These are phyloP conservation scores for Hydrotaea diabolus DNA, from an alignment of 2,888 invertebrate species.

Conservation along the genomic window DNA sequence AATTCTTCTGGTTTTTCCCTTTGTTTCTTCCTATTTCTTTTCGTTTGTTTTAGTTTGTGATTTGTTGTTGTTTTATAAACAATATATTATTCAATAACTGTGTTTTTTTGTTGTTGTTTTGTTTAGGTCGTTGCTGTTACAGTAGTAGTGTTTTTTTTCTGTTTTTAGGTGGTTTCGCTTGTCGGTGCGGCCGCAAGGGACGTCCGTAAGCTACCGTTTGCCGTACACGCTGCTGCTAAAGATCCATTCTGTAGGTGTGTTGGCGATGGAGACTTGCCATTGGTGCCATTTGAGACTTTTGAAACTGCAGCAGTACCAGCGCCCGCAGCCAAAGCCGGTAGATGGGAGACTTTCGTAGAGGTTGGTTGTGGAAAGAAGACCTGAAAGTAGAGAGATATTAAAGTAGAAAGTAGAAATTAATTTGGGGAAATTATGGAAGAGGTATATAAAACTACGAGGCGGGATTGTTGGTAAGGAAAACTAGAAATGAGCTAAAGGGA, in stretches of 20 bases:
- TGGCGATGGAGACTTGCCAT: slow-evolving; percentile 20
- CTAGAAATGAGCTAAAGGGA: no score
- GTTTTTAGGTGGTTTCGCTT: slow-evolving; percentile 46
- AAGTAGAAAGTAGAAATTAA: no score
- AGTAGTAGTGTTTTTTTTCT: no score
- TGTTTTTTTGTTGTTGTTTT: slow-evolving; percentile 7
- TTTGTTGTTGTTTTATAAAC: slow-evolving; percentile 24
- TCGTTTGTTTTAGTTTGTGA: background rate
- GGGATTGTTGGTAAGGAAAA: no score
- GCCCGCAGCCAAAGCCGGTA: background rate
- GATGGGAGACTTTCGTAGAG: slow-evolving; percentile 33
- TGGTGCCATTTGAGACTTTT: slow-evolving; percentile 9
- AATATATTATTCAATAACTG: slow-evolving; percentile 14
- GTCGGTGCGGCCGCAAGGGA: background rate
- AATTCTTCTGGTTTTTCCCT: slow-evolving; percentile 6
- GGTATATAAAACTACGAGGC: no score
- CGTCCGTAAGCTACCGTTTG: slow-evolving; percentile 43
- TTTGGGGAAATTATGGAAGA: no score
- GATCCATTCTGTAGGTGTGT: slow-evolving; percentile 40
- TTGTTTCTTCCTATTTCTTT: slow-evolving; percentile 27
- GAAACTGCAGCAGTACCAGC: background rate
- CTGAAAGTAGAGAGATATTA: slow-evolving; percentile 57
- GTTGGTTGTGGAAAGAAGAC: slow-evolving; percentile 68
- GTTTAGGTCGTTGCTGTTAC: slow-evolving; percentile 27
- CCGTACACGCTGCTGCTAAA: slow-evolving; percentile 38